Conservation (phyloP, 1,140 invertebrate species). For the Drosophila orosa region DNA sequence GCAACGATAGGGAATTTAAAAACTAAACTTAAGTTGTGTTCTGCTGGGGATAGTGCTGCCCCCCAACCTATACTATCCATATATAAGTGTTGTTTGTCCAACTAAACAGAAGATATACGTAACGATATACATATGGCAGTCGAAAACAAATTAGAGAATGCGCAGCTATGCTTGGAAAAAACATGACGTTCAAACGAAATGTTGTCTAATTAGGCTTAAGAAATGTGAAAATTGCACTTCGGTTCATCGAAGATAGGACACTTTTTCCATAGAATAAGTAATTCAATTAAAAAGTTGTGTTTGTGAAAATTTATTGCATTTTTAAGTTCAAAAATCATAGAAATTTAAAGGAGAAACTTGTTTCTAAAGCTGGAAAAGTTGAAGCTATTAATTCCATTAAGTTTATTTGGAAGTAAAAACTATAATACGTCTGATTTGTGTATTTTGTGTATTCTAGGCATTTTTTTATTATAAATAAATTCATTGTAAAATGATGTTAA, state of each 20-base stretch:
- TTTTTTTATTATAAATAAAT: no score
- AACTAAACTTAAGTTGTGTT: slow-evolving; percentile 46
- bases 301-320: no score
- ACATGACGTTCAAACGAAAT: slow-evolving; percentile 22
- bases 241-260: slow-evolving; percentile 29
- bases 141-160: not conserved
- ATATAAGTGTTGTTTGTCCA: slow-evolving; percentile 59
- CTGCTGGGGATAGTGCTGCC: slow-evolving; percentile 32
- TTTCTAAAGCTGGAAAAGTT: no score
- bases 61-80: slow-evolving; percentile 43
- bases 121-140: slow-evolving; percentile 38
- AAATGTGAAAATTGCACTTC: slow-evolving; percentile 19
- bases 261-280: slow-evolving; percentile 17
- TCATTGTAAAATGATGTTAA: not conserved
- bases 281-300: no score
- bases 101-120: slow-evolving; percentile 51
- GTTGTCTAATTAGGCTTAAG: slow-evolving; percentile 25
- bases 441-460: no score
- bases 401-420: no score
- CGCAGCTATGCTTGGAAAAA: slow-evolving; percentile 6
- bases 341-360: no score
- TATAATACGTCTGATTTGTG: no score
- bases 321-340: no score
- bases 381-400: no score
- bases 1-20: slow-evolving; percentile 60